A percentile compares a stretch with the other conserved stretches of the same genome.
phyloP scores from a whole-genome alignment of 2,888 invertebrate species.

The Drosophila macrospina region DNA sequence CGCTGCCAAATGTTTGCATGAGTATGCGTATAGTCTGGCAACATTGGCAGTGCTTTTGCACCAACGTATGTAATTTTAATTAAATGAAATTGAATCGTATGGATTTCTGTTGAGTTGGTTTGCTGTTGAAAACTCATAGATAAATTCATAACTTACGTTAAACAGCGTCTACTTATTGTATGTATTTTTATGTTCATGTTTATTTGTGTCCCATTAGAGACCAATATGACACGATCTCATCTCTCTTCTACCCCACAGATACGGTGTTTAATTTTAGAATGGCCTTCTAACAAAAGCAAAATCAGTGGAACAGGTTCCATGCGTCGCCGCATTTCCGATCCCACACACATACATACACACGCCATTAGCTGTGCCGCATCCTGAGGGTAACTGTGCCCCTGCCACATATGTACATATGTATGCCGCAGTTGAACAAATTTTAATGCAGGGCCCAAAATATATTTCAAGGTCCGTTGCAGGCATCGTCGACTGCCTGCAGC shows the following conservation, averaged over 20 bases:
- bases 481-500: slow-evolving; percentile 65
- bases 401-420: no score
- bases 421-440: slow-evolving; percentile 68
- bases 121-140: slow-evolving; percentile 1
- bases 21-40: no score
- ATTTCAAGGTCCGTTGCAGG: slow-evolving; percentile 66
- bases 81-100: neutral
- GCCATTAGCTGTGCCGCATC: slow-evolving; percentile 27
- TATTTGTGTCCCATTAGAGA: slow-evolving; percentile 61
- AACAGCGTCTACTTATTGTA: slow-evolving; percentile 27
- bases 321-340: slow-evolving; percentile 56
- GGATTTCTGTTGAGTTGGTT: neutral
- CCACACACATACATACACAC: slow-evolving; percentile 16
- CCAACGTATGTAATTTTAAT: no score
- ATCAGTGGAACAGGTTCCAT: slow-evolving; percentile 69
- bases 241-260: slow-evolving; percentile 48
- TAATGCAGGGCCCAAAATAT: slow-evolving; percentile 42
- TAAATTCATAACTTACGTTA: slow-evolving; percentile 26
- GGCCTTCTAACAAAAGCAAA: slow-evolving; percentile 51
- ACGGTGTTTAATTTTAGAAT: slow-evolving; percentile 62
- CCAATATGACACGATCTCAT: slow-evolving; percentile 53
- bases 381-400: slow-evolving; percentile 47
- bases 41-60: no score
- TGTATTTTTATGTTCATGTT: slow-evolving; percentile 55
- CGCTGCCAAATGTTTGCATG: no score